Evolutionary conservation across 2,797 vertebrate species (phyloP).

Genomic region (Poecilia velifera): DNA sequence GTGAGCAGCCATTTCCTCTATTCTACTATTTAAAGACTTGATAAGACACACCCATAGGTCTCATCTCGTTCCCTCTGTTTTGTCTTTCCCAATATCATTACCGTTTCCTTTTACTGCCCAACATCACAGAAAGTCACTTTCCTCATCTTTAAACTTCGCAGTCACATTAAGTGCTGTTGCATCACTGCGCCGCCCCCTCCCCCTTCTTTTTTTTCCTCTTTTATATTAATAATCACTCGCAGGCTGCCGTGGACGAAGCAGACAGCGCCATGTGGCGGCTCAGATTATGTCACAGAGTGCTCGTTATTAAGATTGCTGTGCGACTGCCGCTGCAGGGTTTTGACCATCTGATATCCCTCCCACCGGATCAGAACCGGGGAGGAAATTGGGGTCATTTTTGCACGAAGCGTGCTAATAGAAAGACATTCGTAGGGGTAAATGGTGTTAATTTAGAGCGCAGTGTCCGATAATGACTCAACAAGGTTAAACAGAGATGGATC

Average conservation of each 20-base stretch:
- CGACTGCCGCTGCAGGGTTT: slow-evolving; percentile 26
- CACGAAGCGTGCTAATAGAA: slow-evolving; percentile 20
- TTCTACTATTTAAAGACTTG: not conserved
- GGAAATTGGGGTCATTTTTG: slow-evolving; percentile 30
- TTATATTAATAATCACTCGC: slow-evolving; percentile 43
- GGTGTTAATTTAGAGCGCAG: slow-evolving; percentile 21
- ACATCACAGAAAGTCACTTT: slow-evolving; percentile 20
- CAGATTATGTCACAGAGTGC: slow-evolving; percentile 55
- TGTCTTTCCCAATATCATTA: not conserved
- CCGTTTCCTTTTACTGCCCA: slow-evolving; percentile 13
- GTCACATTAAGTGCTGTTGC: slow-evolving; percentile 43
- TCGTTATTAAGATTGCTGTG: slow-evolving; percentile 50
- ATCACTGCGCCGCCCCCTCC: slow-evolving; percentile 21
- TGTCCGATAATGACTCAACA: slow-evolving; percentile 40
- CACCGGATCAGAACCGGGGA: slow-evolving; percentile 28
- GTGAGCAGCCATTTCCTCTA: not conserved
- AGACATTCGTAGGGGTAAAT: slow-evolving; percentile 23
- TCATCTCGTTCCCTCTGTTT: not conserved
- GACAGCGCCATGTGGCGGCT: slow-evolving; percentile 47
- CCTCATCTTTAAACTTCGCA: slow-evolving; percentile 43
- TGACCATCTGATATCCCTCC: slow-evolving; percentile 33
- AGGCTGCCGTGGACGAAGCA: slow-evolving; percentile 41
- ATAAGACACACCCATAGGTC: slow-evolving; percentile 1
- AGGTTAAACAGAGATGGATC: not conserved
- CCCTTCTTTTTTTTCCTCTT: slow-evolving; percentile 1